A percentile compares a stretch with the other conserved stretches of the same genome.
phyloP scores from a whole-genome alignment of 2,113 vertebrate genomes.

The Typhlomys cinereus region DNA sequence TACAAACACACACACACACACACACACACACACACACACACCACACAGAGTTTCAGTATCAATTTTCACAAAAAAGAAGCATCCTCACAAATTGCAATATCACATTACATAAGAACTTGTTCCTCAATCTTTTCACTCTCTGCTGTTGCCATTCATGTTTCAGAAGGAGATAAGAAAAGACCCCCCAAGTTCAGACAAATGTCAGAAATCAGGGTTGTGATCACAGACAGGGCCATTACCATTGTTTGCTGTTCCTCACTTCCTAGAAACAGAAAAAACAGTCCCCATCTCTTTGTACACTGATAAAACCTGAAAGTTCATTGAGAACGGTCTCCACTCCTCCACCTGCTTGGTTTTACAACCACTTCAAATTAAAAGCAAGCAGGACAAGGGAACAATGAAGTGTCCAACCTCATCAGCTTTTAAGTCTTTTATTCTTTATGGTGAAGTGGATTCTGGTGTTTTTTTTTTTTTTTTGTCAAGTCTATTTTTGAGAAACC shows the following conservation, averaged over 20 bases:
- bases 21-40: background rate
- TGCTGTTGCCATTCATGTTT: background rate
- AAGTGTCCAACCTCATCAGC: conserved; percentile 76
- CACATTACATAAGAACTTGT: background rate
- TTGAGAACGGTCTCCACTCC: conserved; percentile 54
- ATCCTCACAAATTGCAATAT: background rate
- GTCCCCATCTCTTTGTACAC: background rate
- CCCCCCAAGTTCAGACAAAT: background rate
- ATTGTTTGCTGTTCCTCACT: background rate
- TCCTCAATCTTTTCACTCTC: background rate
- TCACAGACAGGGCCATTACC: background rate
- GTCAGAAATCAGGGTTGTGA: background rate
- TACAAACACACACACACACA: background rate
- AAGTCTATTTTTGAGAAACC: conserved; percentile 79
- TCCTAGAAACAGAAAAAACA: conserved; percentile 13
- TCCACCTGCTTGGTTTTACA: conserved; percentile 60
- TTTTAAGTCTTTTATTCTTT: conserved; percentile 78
- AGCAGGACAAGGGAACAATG: conserved; percentile 50
- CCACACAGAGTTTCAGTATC: background rate
- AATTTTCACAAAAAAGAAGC: background rate
- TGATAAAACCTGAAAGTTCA: conserved; percentile 58
- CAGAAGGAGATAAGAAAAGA: background rate
- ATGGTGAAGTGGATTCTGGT: conserved; percentile 70
- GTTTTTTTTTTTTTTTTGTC: conserved; percentile 27
- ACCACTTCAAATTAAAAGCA: conserved; percentile 74